These are phyloP conservation scores for Anolis carolinensis DNA, from an alignment of 2,113 vertebrate species.

Conservation along the genomic window DNA sequence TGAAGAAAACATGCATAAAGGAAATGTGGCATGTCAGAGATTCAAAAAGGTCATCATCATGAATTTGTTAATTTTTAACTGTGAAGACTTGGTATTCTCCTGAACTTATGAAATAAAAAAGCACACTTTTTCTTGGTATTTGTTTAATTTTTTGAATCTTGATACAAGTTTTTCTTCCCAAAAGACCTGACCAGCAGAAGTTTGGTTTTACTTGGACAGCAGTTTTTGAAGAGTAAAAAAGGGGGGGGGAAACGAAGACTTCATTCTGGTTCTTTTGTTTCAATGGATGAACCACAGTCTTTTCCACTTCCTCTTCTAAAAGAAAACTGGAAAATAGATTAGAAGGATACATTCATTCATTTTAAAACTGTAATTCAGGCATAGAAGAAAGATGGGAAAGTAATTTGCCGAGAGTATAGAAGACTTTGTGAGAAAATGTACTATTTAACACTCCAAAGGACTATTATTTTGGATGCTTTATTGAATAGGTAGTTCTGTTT, in stretches of 20 bases:
- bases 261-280: conserved; percentile 45
- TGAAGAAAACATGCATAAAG: not conserved
- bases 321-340: conserved; percentile 76
- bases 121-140: not conserved
- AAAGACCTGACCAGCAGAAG: conserved; percentile 40
- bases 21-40: not conserved
- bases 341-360: conserved; percentile 67
- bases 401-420: conserved; percentile 55
- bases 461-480: conserved; percentile 38
- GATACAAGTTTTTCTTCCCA: conserved; percentile 13
- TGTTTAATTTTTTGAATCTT: conserved; percentile 32
- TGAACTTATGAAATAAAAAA: not conserved
- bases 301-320: conserved; percentile 72
- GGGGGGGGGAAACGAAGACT: conserved; percentile 56
- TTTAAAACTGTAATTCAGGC: conserved; percentile 67
- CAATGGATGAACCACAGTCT: conserved; percentile 57
- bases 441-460: conserved; percentile 13
- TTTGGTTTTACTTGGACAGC: conserved; percentile 44
- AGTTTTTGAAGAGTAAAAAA: not conserved
- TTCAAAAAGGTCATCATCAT: not conserved
- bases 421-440: conserved; percentile 38
- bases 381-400: conserved; percentile 73
- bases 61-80: not conserved
- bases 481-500: conserved; percentile 33
- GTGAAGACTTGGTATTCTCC: not conserved